phyloP scores from a whole-genome alignment of 2,113 vertebrate species.

The Lasiurus cinereus region DNA sequence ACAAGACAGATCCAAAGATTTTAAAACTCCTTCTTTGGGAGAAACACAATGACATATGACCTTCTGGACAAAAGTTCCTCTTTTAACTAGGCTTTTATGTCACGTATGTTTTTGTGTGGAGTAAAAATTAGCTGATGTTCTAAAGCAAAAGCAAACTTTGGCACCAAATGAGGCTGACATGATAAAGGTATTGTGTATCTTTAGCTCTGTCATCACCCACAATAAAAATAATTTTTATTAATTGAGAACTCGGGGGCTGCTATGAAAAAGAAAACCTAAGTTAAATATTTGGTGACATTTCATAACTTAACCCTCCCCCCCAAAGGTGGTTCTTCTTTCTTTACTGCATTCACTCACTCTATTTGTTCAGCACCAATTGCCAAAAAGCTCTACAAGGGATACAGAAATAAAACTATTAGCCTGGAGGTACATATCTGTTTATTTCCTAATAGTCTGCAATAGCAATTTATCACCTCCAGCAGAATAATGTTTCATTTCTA shows the following conservation, averaged over 20 bases:
- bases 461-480: slow-evolving; percentile 7
- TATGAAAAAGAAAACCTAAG: background rate
- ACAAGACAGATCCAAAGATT: background rate
- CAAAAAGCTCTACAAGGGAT: background rate
- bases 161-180: background rate
- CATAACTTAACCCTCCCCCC: background rate
- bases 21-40: background rate
- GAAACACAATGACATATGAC: background rate
- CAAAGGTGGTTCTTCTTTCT: background rate
- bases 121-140: background rate
- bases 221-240: background rate
- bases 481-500: background rate
- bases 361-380: slow-evolving; percentile 35
- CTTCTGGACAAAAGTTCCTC: background rate
- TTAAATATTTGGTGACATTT: background rate
- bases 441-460: slow-evolving; percentile 28
- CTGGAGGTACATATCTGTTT: background rate
- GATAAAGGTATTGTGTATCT: background rate
- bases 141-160: slow-evolving; percentile 16
- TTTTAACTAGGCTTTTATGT: background rate
- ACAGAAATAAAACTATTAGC: slow-evolving; percentile 38
- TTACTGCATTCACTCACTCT: background rate
- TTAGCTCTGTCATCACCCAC: background rate
- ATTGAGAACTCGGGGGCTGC: background rate
- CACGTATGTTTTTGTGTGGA: background rate